Conservation (phyloP, 1,140 invertebrate genomes). For the Leptopilina boulardi region DNA sequence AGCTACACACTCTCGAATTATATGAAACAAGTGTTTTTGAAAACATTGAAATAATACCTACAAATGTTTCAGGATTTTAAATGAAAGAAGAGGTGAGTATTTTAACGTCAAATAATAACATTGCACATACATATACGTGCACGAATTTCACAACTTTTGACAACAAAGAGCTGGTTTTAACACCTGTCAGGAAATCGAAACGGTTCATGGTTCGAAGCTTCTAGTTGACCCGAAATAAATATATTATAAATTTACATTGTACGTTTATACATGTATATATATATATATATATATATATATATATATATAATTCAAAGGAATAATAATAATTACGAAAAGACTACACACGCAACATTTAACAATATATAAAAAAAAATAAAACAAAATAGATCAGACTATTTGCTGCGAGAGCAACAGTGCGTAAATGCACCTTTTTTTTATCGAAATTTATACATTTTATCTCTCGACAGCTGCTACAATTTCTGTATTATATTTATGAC, state of each 20-base stretch:
- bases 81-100: not conserved
- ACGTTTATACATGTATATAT: not conserved
- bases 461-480: not conserved
- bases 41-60: too few species aligned
- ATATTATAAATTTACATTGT: too few species aligned
- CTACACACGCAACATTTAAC: not conserved
- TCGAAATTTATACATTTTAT: slow-evolving; percentile 11
- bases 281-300: not conserved
- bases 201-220: slow-evolving; percentile 18
- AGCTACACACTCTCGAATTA: too few species aligned
- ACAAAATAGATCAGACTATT: not conserved
- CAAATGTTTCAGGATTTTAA: too few species aligned
- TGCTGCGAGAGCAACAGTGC: not conserved
- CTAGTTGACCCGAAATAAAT: slow-evolving; percentile 31
- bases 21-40: too few species aligned
- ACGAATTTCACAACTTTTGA: slow-evolving; percentile 17
- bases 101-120: slow-evolving; percentile 17
- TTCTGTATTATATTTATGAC: slow-evolving; percentile 13
- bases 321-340: not conserved
- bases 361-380: not conserved
- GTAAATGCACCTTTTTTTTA: slow-evolving; percentile 12
- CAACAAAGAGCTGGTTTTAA: slow-evolving; percentile 16
- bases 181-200: slow-evolving; percentile 45
- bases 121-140: not conserved
- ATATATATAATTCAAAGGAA: not conserved